Percentiles rank a stretch among this genome's conserved stretches.
Evolutionary conservation across 2,113 vertebrate genomes (phyloP).

Genomic region (Onychostruthus taczanowskii): DNA sequence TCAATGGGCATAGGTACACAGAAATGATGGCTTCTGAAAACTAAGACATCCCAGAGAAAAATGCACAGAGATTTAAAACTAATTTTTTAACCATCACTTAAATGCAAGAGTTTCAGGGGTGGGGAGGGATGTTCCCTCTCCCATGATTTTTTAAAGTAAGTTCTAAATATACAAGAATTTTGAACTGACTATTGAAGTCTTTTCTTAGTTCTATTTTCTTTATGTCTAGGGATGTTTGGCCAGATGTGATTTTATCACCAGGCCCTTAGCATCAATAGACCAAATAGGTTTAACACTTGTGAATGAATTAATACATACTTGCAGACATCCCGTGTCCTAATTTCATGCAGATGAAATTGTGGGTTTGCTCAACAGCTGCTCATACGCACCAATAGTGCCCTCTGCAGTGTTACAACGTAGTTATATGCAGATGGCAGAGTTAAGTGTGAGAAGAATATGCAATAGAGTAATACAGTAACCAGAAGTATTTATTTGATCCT

Average conservation of each 20-base stretch:
- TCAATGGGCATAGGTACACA: background rate
- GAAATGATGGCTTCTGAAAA: background rate
- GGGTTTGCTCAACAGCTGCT: background rate
- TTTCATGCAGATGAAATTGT: background rate
- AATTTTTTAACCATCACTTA: background rate
- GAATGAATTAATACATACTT: constrained; percentile 3
- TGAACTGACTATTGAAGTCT: background rate
- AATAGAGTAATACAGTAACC: background rate
- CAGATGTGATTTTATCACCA: background rate
- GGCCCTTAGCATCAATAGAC: background rate
- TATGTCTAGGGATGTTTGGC: background rate
- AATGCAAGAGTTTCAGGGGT: background rate
- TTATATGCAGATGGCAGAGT: background rate
- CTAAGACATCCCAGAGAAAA: background rate
- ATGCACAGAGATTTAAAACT: background rate
- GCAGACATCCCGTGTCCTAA: background rate
- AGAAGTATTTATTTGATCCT: background rate
- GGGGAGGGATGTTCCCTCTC: background rate
- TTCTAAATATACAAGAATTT: background rate
- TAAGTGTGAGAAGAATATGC: background rate
- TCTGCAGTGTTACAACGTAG: constrained; percentile 53
- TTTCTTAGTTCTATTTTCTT: background rate
- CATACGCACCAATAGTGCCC: constrained; percentile 57
- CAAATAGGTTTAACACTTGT: background rate
- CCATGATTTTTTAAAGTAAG: background rate